Percentiles rank a stretch among this genome's conserved stretches.
Evolutionary conservation across 2,113 vertebrate species (phyloP).

Genomic region (Siniperca knerii): DNA sequence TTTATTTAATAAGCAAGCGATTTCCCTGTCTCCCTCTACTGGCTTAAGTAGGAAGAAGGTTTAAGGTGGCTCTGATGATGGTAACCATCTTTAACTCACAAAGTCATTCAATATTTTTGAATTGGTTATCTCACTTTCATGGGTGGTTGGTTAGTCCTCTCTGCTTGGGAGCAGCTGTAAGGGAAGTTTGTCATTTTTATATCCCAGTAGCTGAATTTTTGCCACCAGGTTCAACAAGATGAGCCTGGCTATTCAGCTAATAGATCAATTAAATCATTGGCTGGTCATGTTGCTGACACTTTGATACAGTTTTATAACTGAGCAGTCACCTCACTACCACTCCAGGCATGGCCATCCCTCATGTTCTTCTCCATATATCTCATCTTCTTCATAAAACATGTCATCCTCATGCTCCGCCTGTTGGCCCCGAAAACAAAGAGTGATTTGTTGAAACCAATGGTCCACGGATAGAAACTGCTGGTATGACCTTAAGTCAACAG

Average conservation of each 20-base stretch:
- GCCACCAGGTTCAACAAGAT: constrained; percentile 1
- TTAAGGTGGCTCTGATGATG: not conserved
- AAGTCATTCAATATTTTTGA: not conserved
- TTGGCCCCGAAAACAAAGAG: constrained; percentile 78
- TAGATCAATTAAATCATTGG: not conserved
- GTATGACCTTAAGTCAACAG: constrained; percentile 48
- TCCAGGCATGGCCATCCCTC: constrained; percentile 82
- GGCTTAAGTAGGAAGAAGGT: not conserved
- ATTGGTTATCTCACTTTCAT: not conserved
- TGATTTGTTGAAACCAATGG: constrained; percentile 65
- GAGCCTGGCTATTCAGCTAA: not conserved
- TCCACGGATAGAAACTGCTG: constrained; percentile 39
- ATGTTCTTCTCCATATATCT: constrained; percentile 81
- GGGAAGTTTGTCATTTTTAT: not conserved
- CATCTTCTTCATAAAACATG: constrained; percentile 84
- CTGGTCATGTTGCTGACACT: constrained; percentile 14
- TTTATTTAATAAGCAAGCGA: not conserved
- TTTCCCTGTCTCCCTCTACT: constrained; percentile 29
- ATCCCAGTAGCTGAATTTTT: not conserved
- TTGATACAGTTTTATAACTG: constrained; percentile 52
- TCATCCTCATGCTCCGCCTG: constrained; percentile 80
- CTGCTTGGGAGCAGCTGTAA: not conserved
- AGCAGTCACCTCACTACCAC: constrained; percentile 83
- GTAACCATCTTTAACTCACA: not conserved
- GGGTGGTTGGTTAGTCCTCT: not conserved